Base-by-base conservation (phyloP, 2,797 vertebrate genomes). In the Florisuga fusca region DNA sequence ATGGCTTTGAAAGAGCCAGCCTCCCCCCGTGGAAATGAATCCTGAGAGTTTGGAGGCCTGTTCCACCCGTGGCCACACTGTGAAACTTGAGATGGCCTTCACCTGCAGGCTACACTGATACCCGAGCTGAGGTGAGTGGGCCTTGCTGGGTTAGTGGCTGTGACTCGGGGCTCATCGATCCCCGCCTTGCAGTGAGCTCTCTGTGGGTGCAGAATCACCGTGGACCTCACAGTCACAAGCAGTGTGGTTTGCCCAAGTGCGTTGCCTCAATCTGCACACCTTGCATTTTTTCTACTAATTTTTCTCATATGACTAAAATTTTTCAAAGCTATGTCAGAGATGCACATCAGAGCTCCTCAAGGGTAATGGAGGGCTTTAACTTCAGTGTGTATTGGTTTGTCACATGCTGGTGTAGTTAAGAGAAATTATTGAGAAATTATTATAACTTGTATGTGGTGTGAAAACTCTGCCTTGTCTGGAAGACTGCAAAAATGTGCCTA, bases 91-190 rank as follows among this genome's bases (percentile, higher is more conserved):
- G 33, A 9, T 19, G 7, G 4, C 2, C 25, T 20, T 22, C 10
- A 20, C 9, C 46, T 46, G 46, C 11, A 22, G 46, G 46, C 21
- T 46, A 46, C 46, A 46, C 21, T 46, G 46, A 11, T 21, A 41
- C 38, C 38, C 38, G 46, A 46, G 20, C 46, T 46, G 21, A 20
- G 46, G 46, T 46, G 46, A 46, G 46, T 46, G 46, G 46, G 46
- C 46, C 13, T 2, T 53, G 17, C 31, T 5, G 17, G 4, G 67
- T 5, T 29, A 3, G 12, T 0, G 5, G 25, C 16, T 10, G 31
- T 0, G 0, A 2, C 31, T n/a, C 33, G 8, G 23, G 10, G 29
- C 36, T 64, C 1, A 0, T 10, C 12, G 33, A 22, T 33, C 22
- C 18, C 45, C 48, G 57, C 20, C 27, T 36, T 23, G 12, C 33